Evolutionary conservation across 2,888 invertebrate genomes (phyloP).

Genomic region (Melipona bicolor): DNA sequence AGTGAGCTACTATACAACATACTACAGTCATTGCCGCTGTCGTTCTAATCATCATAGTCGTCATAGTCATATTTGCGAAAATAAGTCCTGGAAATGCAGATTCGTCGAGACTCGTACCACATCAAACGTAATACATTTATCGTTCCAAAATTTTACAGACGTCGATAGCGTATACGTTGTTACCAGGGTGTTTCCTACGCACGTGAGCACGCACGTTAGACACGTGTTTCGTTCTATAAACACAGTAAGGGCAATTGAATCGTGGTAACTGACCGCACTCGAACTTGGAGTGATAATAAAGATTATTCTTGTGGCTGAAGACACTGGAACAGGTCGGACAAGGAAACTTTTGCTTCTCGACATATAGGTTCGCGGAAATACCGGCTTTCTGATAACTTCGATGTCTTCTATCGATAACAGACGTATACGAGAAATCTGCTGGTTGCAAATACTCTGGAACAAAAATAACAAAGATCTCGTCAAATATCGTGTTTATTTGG

Average conservation of each 20-base stretch:
- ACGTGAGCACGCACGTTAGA: conserved; percentile 80
- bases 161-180: conserved; percentile 68
- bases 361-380: not conserved
- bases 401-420: not conserved
- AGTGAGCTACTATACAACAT: too few relatives aligned
- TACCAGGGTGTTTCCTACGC: conserved; percentile 75
- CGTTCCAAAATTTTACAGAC: conserved; percentile 65
- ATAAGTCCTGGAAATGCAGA: not conserved
- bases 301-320: conserved; percentile 78
- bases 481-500: conserved; percentile 18
- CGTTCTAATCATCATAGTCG: not conserved
- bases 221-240: conserved; percentile 78
- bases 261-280: conserved; percentile 81
- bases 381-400: not conserved
- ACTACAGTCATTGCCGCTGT: not conserved
- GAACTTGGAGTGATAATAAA: conserved; percentile 77
- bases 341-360: conserved; percentile 58
- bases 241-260: conserved; percentile 82
- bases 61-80: not conserved
- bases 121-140: not conserved
- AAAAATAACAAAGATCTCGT: conserved; percentile 42
- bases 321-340: conserved; percentile 77
- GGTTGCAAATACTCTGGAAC: conserved; percentile 59
- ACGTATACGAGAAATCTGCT: conserved; percentile 10
- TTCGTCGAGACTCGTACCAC: not conserved